Conservation (phyloP, 2,888 invertebrate genomes). For the Drosophila lacicola region DNA sequence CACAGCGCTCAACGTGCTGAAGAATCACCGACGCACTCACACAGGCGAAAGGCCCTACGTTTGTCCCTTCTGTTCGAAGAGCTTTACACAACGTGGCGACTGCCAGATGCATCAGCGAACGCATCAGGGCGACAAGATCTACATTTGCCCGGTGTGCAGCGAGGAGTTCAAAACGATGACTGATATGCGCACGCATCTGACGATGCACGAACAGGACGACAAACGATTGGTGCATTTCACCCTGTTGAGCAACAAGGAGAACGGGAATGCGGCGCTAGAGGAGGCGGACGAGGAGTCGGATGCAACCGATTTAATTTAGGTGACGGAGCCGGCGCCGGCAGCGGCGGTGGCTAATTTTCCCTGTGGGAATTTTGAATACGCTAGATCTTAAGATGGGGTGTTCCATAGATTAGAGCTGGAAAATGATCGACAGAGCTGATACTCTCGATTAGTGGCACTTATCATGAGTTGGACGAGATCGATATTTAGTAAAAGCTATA, state of each 20-base stretch:
- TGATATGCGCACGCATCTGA: conserved; percentile 86
- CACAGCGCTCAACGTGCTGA: conserved; percentile 87
- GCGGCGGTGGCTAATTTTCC: conserved; percentile 17
- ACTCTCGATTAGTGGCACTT: not conserved
- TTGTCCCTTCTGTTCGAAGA: conserved; percentile 87
- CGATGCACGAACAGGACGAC: conserved; percentile 83
- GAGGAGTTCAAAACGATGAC: conserved; percentile 86
- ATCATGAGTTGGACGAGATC: not conserved
- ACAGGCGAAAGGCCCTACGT: conserved; percentile 87
- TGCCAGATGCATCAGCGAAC: conserved; percentile 87
- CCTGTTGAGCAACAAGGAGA: conserved; percentile 57
- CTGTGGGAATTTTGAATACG: conserved; percentile 28
- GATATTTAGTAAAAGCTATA: not conserved
- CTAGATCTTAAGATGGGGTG: conserved; percentile 18
- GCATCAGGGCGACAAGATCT: conserved; percentile 85
- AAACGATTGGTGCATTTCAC: conserved; percentile 66
- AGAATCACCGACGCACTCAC: conserved; percentile 87
- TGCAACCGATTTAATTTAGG: conserved; percentile 44
- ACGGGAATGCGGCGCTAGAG: conserved; percentile 47
- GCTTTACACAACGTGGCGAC: conserved; percentile 87
- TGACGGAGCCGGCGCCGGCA: not conserved
- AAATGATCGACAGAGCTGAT: not conserved
- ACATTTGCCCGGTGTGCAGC: conserved; percentile 74
- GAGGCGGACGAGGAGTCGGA: conserved; percentile 59
- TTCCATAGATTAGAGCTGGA: conserved; percentile 6